These are phyloP conservation scores for Epirrhoe tristata DNA, from an alignment of 2,888 invertebrate genomes.

Conservation along the genomic window DNA sequence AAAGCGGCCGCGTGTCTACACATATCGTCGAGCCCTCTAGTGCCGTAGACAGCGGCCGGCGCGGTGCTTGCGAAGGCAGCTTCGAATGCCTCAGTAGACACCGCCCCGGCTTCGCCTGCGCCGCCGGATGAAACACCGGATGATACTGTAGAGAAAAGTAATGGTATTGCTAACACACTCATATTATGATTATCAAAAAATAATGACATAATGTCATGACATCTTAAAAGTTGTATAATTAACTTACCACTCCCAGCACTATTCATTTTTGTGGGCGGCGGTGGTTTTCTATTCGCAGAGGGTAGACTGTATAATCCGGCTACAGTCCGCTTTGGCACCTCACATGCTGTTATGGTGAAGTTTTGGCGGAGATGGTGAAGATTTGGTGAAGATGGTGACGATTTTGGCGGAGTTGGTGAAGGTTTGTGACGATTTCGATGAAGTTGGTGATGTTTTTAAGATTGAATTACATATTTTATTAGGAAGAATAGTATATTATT, in stretches of 20 bases:
- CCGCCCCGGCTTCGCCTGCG: conserved; percentile 91
- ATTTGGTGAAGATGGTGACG: conserved; percentile 8
- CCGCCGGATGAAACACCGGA: conserved; percentile 51
- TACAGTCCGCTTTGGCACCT: conserved; percentile 68
- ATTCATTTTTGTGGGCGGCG: conserved; percentile 70
- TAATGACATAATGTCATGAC: too few species aligned
- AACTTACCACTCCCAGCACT: conserved; percentile 71
- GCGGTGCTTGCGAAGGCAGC: conserved; percentile 94
- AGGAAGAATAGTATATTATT: background rate
- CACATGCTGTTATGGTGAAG: conserved; percentile 60
- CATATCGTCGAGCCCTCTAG: conserved; percentile 93
- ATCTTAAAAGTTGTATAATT: too few species aligned
- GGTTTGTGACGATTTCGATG: background rate
- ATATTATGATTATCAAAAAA: too few species aligned
- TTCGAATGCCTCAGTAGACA: conserved; percentile 95
- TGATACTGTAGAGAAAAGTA: conserved; percentile 53
- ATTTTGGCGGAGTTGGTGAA: background rate
- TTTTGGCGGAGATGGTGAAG: background rate
- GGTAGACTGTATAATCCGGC: conserved; percentile 71
- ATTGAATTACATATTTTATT: background rate
- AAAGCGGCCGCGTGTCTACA: conserved; percentile 90
- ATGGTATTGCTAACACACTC: too few species aligned
- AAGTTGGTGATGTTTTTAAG: conserved; percentile 11
- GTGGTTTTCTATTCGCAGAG: conserved; percentile 70
- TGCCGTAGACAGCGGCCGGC: conserved; percentile 92